phyloP scores from a whole-genome alignment of 2,113 vertebrate species.

The Malurus melanocephalus region DNA sequence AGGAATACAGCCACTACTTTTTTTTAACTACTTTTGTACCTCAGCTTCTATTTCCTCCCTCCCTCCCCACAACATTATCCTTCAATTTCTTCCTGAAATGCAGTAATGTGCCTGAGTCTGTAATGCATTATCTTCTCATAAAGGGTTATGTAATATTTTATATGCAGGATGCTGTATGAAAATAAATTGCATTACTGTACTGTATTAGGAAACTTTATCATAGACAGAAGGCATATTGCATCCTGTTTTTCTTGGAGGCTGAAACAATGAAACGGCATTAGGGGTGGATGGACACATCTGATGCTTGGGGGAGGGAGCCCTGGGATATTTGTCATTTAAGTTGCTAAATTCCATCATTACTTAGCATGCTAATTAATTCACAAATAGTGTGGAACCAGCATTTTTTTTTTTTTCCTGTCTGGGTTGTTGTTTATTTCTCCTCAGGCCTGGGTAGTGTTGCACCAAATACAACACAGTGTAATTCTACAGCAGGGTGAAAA shows the following conservation, averaged over 20 bases:
- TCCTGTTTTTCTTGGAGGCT: conserved; percentile 61
- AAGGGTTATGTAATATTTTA: conserved; percentile 62
- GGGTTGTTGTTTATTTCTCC: not conserved
- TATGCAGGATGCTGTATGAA: conserved; percentile 65
- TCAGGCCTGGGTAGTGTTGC: not conserved
- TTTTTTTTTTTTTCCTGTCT: not conserved
- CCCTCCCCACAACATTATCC: conserved; percentile 30
- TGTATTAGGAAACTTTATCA: conserved; percentile 66
- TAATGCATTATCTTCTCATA: conserved; percentile 66
- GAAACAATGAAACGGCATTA: conserved; percentile 16
- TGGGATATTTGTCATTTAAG: not conserved
- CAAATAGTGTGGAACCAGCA: not conserved
- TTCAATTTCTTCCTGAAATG: conserved; percentile 55
- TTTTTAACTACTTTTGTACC: conserved; percentile 29
- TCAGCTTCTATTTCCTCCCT: conserved; percentile 13
- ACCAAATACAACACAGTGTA: not conserved
- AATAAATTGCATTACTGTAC: conserved; percentile 60
- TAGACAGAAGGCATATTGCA: conserved; percentile 57
- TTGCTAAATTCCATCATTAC: conserved; percentile 18
- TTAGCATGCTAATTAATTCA: conserved; percentile 34
- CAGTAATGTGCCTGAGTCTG: conserved; percentile 48
- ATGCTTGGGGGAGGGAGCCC: not conserved
- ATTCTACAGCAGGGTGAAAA: not conserved
- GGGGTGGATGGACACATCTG: not conserved
- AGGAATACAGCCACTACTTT: not conserved